phyloP scores from a whole-genome alignment of 1,140 invertebrate species.

The Drosophila guanche region DNA sequence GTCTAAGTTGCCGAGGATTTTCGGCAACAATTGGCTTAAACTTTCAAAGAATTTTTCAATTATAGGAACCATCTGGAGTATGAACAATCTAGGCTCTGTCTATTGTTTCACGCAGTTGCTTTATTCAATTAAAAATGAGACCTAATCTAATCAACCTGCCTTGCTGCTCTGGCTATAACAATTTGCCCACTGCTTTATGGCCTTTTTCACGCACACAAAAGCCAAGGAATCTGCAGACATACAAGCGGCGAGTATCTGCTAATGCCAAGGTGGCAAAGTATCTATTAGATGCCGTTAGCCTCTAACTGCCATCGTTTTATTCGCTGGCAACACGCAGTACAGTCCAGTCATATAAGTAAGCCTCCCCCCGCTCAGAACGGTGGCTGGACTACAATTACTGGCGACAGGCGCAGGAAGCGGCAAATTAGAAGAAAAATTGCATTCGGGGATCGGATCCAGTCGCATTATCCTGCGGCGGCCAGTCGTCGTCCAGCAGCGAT shows the following conservation, averaged over 20 bases:
- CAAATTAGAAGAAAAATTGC: conserved; percentile 57
- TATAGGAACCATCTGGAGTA: conserved; percentile 6
- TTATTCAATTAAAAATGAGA: conserved; percentile 6
- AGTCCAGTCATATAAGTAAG: conserved; percentile 18
- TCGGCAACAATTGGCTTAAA: neutral
- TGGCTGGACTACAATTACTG: conserved; percentile 41
- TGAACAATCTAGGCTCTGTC: conserved; percentile 13
- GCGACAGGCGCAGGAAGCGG: conserved; percentile 70
- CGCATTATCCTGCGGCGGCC: conserved; percentile 68
- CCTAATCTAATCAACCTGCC: conserved; percentile 28
- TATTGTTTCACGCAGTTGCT: neutral
- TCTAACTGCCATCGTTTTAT: conserved; percentile 71
- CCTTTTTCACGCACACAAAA: conserved; percentile 17
- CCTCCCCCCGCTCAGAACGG: neutral
- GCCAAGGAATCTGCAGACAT: no score
- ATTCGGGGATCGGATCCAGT: conserved; percentile 18
- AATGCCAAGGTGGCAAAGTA: conserved; percentile 75
- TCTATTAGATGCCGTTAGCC: conserved; percentile 81
- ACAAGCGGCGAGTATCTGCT: conserved; percentile 20
- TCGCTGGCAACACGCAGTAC: conserved; percentile 68
- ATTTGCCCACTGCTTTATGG: conserved; percentile 25
- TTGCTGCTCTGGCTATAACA: conserved; percentile 34
- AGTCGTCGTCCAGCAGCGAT: conserved; percentile 30
- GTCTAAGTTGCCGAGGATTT: no score
- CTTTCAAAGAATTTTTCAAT: neutral